Conservation (phyloP, 1,140 invertebrate species). For the Camponotus pennsylvanicus region DNA sequence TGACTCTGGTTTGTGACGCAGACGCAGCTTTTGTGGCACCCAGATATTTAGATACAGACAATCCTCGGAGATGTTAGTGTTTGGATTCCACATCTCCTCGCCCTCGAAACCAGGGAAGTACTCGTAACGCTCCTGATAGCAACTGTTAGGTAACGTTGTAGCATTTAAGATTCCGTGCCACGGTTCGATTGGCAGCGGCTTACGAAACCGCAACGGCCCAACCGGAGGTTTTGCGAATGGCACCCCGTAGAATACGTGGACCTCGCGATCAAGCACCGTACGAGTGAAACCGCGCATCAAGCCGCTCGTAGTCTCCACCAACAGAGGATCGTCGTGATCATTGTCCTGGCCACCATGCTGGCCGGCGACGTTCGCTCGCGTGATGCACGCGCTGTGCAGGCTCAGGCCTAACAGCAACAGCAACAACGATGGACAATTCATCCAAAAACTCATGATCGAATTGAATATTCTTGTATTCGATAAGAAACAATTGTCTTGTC, state of each 20-base stretch:
- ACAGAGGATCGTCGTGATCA: conserved; percentile 89
- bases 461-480: not conserved
- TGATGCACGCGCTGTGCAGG: conserved; percentile 33
- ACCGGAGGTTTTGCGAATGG: conserved; percentile 97
- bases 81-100: conserved; percentile 98
- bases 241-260: conserved; percentile 97
- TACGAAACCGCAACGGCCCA: conserved; percentile 94
- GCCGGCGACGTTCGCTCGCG: conserved; percentile 56
- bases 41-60: conserved; percentile 97
- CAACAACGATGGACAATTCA: conserved; percentile 41
- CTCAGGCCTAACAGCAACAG: conserved; percentile 56
- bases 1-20: conserved; percentile 88
- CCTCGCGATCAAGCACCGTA: conserved; percentile 92
- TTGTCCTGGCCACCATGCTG: conserved; percentile 70
- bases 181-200: conserved; percentile 93
- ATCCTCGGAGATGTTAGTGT: conserved; percentile 96
- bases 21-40: conserved; percentile 92
- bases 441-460: conserved; percentile 57
- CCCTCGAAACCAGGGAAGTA: conserved; percentile 95
- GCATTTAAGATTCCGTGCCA: conserved; percentile 95
- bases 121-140: conserved; percentile 94
- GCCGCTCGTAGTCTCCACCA: conserved; percentile 93
- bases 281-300: conserved; percentile 92
- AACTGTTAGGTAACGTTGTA: conserved; percentile 92
- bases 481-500: not conserved